A percentile compares a stretch with the other conserved stretches of the same genome.
These are phyloP conservation scores for Drosophila subobscura DNA, from an alignment of 1,140 invertebrate genomes.

Conservation along the genomic window DNA sequence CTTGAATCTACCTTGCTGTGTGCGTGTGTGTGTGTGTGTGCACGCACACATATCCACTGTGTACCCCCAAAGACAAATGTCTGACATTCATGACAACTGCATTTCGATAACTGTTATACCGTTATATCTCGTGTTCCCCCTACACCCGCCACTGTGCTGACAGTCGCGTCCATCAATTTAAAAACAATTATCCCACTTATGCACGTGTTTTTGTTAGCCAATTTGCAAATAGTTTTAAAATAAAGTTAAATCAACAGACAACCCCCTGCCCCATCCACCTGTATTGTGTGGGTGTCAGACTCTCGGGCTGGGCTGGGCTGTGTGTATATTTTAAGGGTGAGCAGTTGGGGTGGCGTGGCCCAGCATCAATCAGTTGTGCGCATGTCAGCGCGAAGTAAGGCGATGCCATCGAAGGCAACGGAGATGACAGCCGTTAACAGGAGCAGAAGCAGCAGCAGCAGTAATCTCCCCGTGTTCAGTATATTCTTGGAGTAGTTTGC, in stretches of 20 bases:
- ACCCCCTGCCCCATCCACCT: too few species aligned
- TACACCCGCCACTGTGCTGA: slow-evolving; percentile 5
- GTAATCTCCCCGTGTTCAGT: slow-evolving; percentile 53
- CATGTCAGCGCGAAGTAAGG: slow-evolving; percentile 26
- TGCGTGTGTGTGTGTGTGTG: too few species aligned
- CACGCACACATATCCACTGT: slow-evolving; percentile 5
- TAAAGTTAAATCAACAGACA: slow-evolving; percentile 38
- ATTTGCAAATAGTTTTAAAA: slow-evolving; percentile 47
- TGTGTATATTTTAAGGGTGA: background rate
- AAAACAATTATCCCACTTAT: slow-evolving; percentile 44
- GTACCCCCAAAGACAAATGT: slow-evolving; percentile 42
- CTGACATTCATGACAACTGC: slow-evolving; percentile 25
- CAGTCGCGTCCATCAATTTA: slow-evolving; percentile 14
- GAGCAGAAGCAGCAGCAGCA: slow-evolving; percentile 25
- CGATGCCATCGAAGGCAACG: slow-evolving; percentile 39
- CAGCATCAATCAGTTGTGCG: slow-evolving; percentile 13
- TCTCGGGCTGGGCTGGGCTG: background rate
- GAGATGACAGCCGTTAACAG: slow-evolving; percentile 49
- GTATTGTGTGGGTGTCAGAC: slow-evolving; percentile 12
- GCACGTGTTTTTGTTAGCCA: slow-evolving; percentile 52
- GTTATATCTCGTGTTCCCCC: slow-evolving; percentile 10
- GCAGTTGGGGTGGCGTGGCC: background rate
- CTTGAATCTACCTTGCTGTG: slow-evolving; percentile 24
- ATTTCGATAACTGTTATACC: slow-evolving; percentile 41
- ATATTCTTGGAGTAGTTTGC: slow-evolving; percentile 62